Evolutionary conservation across 2,888 invertebrate species (phyloP), one percentile per base, ranked within the genome.

Genomic region (Dryomyza anilis): DNA sequence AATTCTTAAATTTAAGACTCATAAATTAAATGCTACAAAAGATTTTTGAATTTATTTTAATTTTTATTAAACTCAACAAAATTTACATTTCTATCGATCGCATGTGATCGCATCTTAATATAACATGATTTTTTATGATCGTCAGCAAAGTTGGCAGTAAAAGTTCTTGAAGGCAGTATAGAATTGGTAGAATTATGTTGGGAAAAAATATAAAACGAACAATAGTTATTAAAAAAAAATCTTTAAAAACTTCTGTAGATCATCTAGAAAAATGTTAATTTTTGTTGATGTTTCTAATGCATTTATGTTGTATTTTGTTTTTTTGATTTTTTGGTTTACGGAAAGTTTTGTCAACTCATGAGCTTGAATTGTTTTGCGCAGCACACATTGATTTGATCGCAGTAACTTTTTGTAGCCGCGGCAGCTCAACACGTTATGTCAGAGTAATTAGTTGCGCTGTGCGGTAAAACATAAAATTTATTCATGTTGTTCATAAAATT

Each of bases 191-290:
- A 16, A 43, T 43, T 16, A 16, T 43, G n/a, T 16, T 43, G 43
- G 1, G 43, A 19, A n/a, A 16, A 2, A 43, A 4, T 19, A 3
- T 16, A 43, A 16, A 12, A n/a, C 19, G 43, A n/a, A 43, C 29
- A 29, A 52, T 53, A 16, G 53, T 19, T 7, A n/a, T n/a, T 19
- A 53, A 30, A 30, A 30, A 8, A 16, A n/a, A 53, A 27, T 27
- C 30, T 30, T 19, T 16, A 19, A 27, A 8, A 14, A 16, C 5
- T 19, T 16, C 16, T 29, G 21, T 4, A 27, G 7, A 12, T n/a
- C n/a, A n/a, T n/a, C n/a, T n/a, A n/a, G n/a, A n/a, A 52, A 52
- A 52, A 52, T 52, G 52, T 52, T n/a, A 52, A 52, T 53, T 53
- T 53, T 33, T 21, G 19, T 30, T 33, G 12, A 16, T 53, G 53